Percentiles rank a stretch among this genome's conserved stretches.
These are phyloP conservation scores for Nemurella pictetii DNA, from an alignment of 2,888 invertebrate species.

Conservation along the genomic window DNA sequence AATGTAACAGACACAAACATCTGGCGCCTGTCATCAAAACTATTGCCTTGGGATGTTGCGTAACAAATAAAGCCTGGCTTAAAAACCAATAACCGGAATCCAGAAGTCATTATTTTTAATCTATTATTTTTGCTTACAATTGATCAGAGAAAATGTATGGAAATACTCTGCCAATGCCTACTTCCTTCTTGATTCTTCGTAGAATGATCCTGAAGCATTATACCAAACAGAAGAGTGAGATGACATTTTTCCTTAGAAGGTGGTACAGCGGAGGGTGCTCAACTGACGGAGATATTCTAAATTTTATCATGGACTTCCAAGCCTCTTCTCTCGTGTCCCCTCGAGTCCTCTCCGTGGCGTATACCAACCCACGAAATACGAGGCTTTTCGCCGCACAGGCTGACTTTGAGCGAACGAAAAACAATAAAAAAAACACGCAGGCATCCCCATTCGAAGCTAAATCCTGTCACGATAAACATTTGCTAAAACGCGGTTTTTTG, in stretches of 20 bases:
- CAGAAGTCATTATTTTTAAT: no score
- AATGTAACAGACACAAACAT: background rate
- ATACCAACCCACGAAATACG: background rate
- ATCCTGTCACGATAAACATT: conserved; percentile 31
- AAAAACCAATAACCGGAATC: no score
- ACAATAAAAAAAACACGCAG: background rate
- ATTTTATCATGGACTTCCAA: background rate
- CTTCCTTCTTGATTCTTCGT: no score
- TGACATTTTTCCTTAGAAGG: no score
- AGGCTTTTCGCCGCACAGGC: background rate
- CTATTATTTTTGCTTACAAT: no score
- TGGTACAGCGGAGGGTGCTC: background rate
- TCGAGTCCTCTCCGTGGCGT: background rate
- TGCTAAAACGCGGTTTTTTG: conserved; percentile 3
- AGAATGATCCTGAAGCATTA: no score
- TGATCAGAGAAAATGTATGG: no score
- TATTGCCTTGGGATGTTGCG: background rate
- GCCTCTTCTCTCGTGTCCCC: no score
- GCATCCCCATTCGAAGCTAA: background rate
- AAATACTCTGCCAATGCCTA: no score
- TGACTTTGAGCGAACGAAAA: conserved; percentile 19
- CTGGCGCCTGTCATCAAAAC: background rate
- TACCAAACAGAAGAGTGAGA: no score
- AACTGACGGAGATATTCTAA: background rate
- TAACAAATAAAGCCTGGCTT: no score